phyloP scores from a whole-genome alignment of 2,888 invertebrate genomes.

The Torymus texanus region DNA sequence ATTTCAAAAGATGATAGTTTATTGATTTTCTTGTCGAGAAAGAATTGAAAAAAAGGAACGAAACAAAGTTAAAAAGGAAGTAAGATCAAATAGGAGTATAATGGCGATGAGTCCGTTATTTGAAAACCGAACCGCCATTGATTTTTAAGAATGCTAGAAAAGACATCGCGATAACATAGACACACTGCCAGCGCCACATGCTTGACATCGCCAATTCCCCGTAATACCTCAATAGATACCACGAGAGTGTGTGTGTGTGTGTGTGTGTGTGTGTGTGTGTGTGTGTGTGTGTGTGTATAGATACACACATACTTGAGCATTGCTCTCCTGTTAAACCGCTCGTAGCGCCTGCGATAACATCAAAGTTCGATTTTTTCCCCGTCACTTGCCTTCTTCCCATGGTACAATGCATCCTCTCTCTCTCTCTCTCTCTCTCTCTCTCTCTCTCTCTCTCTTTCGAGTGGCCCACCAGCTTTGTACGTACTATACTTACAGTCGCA shows the following conservation, averaged over 20 bases:
- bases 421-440: too few relatives aligned
- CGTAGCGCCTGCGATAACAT: slow-evolving; percentile 35
- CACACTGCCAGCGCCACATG: slow-evolving; percentile 12
- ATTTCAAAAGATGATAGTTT: too few relatives aligned
- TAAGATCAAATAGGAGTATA: too few relatives aligned
- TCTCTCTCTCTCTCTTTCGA: neutral
- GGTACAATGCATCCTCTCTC: neutral
- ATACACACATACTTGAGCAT: neutral
- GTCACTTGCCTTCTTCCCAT: slow-evolving; percentile 17
- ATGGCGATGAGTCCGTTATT: neutral
- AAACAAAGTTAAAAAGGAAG: too few relatives aligned
- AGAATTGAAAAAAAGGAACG: too few relatives aligned
- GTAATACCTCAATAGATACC: too few relatives aligned
- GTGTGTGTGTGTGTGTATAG: too few relatives aligned
- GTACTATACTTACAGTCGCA: neutral
- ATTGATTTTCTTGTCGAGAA: too few relatives aligned
- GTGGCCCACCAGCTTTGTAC: slow-evolving; percentile 26
- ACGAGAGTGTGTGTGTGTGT: too few relatives aligned
- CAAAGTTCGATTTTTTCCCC: slow-evolving; percentile 39
- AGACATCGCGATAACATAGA: neutral
- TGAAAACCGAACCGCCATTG: neutral
- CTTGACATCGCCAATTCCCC: slow-evolving; percentile 12
- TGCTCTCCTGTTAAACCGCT: slow-evolving; percentile 2
- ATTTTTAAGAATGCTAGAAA: neutral
- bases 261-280: too few relatives aligned